Conservation (phyloP, 2,888 invertebrate genomes). For the Idaea straminata region DNA sequence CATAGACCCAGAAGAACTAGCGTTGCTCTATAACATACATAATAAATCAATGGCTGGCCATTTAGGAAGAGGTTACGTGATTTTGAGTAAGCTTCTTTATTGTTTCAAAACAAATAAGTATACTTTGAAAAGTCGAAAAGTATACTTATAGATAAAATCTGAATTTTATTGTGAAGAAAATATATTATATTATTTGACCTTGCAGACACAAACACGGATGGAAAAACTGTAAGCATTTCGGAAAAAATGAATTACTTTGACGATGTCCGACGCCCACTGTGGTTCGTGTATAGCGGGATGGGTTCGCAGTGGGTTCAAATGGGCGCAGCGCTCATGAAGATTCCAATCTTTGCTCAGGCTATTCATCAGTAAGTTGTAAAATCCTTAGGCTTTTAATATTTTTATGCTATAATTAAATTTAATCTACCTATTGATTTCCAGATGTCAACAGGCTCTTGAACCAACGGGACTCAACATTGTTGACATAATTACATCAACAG, state of each 20-base stretch:
- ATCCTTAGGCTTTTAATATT: not conserved
- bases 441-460: constrained; percentile 21
- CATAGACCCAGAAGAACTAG: constrained; percentile 67
- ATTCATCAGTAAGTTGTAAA: constrained; percentile 60
- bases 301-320: constrained; percentile 86
- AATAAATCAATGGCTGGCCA: constrained; percentile 71
- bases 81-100: constrained; percentile 46
- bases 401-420: not conserved
- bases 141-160: not conserved
- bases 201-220: constrained; percentile 45
- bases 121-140: not conserved
- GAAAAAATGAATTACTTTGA: constrained; percentile 51
- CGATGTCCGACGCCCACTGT: constrained; percentile 73
- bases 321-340: constrained; percentile 81
- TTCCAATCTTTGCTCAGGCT: constrained; percentile 80
- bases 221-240: constrained; percentile 43
- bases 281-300: constrained; percentile 87
- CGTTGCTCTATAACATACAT: constrained; percentile 67
- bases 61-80: constrained; percentile 79
- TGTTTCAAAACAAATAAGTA: too few species aligned
- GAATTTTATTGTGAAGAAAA: not conserved
- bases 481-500: constrained; percentile 43
- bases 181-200: not conserved
- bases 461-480: constrained; percentile 27
- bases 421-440: constrained; percentile 15